These are phyloP conservation scores for Ceratina calcarata DNA, from an alignment of 1,140 invertebrate genomes.

Conservation along the genomic window DNA sequence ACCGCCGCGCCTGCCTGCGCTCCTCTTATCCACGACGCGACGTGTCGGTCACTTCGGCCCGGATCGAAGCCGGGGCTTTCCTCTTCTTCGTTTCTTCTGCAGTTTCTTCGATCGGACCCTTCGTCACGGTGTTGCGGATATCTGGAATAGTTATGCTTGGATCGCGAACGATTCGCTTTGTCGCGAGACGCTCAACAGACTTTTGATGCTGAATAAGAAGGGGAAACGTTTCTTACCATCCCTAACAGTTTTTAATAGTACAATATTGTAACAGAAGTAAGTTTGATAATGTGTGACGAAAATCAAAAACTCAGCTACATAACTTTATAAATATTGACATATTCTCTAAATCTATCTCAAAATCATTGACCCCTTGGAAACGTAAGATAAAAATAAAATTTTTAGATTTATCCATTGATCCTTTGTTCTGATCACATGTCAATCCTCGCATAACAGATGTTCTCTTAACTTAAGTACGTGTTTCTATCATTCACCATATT, in stretches of 20 bases:
- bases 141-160: not conserved
- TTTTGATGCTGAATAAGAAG: no score
- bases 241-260: no score
- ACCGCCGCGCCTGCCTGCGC: constrained; percentile 14
- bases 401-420: constrained; percentile 5
- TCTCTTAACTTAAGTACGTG: not conserved
- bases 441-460: constrained; percentile 34
- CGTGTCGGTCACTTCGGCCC: not conserved
- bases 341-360: no score
- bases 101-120: not conserved
- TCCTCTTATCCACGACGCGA: not conserved
- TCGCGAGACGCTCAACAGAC: not conserved
- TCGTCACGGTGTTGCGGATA: not conserved
- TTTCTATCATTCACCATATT: not conserved
- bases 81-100: constrained; percentile 18
- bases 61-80: not conserved
- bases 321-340: no score
- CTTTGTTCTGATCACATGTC: not conserved
- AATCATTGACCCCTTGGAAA: no score
- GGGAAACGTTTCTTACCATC: no score
- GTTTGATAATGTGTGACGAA: no score
- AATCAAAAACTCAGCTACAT: no score
- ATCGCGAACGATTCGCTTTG: not conserved
- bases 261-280: no score
- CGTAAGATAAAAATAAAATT: no score